phyloP scores from a whole-genome alignment of 2,113 vertebrate genomes.

The Emydocephalus ijimae region DNA sequence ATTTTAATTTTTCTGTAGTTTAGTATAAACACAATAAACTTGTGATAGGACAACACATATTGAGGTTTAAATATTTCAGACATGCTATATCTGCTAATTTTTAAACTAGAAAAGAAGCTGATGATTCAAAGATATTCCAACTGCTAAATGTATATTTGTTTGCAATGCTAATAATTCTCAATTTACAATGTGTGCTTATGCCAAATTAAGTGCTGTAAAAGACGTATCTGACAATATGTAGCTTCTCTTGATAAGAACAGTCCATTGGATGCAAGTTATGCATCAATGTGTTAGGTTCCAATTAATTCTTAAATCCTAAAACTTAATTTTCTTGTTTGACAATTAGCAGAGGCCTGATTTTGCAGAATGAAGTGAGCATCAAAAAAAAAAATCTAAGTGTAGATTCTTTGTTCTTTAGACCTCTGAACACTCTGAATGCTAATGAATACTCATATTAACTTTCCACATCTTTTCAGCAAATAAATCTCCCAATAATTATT shows the following conservation, averaged over 20 bases:
- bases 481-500: constrained; percentile 9
- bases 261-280: not conserved
- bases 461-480: not conserved
- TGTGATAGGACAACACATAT: not conserved
- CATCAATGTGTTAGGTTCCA: not conserved
- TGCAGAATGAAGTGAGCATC: not conserved
- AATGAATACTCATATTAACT: not conserved
- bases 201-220: not conserved
- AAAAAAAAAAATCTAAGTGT: not conserved
- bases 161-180: not conserved
- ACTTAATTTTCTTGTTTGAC: not conserved
- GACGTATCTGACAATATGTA: not conserved
- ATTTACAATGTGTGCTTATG: not conserved
- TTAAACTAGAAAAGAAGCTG: not conserved
- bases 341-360: not conserved
- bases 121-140: not conserved
- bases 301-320: not conserved
- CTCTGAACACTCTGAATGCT: not conserved
- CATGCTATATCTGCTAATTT: not conserved
- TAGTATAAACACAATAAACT: not conserved
- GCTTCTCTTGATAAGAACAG: not conserved
- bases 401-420: not conserved
- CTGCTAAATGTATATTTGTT: not conserved
- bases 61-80: not conserved
- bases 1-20: not conserved